These are phyloP conservation scores for Trachymyrmex septentrionalis DNA, from an alignment of 1,140 invertebrate genomes.

Conservation along the genomic window DNA sequence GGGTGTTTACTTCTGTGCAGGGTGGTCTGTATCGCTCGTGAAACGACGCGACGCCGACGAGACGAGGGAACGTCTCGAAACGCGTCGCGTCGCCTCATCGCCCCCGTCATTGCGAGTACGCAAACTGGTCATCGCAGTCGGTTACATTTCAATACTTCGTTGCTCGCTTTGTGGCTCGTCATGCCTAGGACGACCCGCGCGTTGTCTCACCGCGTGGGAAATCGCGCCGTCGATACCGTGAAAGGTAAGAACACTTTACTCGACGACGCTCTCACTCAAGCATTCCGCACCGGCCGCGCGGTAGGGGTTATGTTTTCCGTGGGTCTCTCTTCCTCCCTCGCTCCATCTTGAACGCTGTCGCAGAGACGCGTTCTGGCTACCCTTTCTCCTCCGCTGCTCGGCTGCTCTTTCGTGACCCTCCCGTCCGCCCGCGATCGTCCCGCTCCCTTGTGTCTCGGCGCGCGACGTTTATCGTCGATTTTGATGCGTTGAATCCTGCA, in stretches of 20 bases:
- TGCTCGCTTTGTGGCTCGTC: neutral
- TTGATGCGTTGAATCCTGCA: neutral
- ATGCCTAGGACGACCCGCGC: slow-evolving; percentile 27
- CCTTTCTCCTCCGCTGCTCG: neutral
- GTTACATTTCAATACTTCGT: neutral
- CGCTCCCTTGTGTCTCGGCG: neutral
- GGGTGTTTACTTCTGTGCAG: too few species aligned
- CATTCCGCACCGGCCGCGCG: neutral
- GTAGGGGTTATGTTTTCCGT: slow-evolving; percentile 73
- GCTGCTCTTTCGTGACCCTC: neutral
- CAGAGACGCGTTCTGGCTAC: neutral
- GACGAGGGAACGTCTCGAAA: neutral
- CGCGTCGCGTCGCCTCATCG: neutral
- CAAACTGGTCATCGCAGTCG: neutral
- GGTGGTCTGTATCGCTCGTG: neutral
- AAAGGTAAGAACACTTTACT: slow-evolving; percentile 62
- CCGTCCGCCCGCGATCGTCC: neutral
- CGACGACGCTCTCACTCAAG: slow-evolving; percentile 58
- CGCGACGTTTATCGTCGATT: neutral
- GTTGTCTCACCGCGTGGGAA: neutral
- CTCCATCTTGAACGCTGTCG: slow-evolving; percentile 69
- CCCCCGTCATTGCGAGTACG: neutral
- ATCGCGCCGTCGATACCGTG: slow-evolving; percentile 28
- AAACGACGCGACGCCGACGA: neutral
- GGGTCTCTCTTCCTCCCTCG: slow-evolving; percentile 59